These are phyloP conservation scores for Willowsia nigromaculata DNA, from an alignment of 2,888 invertebrate genomes.

Conservation along the genomic window DNA sequence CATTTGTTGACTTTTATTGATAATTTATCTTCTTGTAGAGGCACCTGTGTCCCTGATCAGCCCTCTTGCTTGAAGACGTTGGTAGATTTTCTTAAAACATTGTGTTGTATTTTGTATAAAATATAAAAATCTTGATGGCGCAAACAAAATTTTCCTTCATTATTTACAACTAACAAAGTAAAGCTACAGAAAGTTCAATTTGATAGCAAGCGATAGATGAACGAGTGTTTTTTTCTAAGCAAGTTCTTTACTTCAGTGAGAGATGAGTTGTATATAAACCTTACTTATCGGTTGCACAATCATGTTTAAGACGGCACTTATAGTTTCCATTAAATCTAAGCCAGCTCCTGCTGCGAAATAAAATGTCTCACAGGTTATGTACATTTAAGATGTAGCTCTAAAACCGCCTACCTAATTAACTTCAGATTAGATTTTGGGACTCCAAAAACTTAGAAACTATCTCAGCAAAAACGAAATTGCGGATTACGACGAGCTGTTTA, in stretches of 20 bases:
- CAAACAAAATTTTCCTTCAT: not conserved
- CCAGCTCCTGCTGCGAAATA: not conserved
- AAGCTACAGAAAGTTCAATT: not conserved
- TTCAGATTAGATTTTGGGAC: not conserved
- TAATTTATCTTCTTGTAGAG: slow-evolving; percentile 29
- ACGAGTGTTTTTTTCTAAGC: not conserved
- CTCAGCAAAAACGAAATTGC: slow-evolving; percentile 8
- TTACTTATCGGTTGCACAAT: not conserved
- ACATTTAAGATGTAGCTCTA: not conserved
- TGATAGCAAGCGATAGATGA: not conserved
- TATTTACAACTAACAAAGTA: not conserved
- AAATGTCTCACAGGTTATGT: not conserved
- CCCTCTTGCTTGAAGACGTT: not conserved
- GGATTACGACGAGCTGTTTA: not conserved
- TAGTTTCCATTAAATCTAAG: too few species aligned
- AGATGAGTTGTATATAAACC: not conserved
- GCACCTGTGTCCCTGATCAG: slow-evolving; percentile 44
- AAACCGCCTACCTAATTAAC: not conserved
- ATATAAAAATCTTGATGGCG: slow-evolving; percentile 3
- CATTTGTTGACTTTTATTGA: slow-evolving; percentile 26
- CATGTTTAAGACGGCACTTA: too few species aligned
- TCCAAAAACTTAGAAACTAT: slow-evolving; percentile 21
- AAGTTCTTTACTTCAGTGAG: not conserved
- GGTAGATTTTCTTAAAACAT: not conserved
- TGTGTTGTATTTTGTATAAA: not conserved